Evolutionary conservation across 2,113 vertebrate genomes (phyloP).

Genomic region (Microcebus murinus): DNA sequence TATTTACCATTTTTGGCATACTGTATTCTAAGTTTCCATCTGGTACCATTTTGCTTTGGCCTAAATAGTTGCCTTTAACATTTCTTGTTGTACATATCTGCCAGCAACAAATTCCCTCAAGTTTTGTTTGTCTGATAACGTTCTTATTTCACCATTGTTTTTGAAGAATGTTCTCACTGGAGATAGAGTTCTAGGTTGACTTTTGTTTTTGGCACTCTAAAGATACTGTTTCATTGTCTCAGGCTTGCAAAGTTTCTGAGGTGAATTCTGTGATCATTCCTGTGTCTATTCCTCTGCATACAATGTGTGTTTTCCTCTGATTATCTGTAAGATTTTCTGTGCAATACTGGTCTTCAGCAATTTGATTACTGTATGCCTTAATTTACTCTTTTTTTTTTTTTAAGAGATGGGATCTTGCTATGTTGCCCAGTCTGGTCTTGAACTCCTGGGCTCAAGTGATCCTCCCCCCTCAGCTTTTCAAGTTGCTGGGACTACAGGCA

Average conservation of each 20-base stretch:
- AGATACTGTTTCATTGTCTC: not conserved
- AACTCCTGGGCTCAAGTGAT: not conserved
- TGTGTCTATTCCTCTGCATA: not conserved
- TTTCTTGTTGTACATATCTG: not conserved
- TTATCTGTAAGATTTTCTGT: not conserved
- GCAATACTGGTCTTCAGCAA: not conserved
- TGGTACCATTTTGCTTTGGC: conserved; percentile 27
- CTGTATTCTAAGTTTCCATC: not conserved
- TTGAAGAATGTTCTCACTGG: not conserved
- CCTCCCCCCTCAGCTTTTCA: not conserved
- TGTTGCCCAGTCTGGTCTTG: not conserved
- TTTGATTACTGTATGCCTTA: not conserved
- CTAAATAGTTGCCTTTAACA: conserved; percentile 26
- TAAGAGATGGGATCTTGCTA: not conserved
- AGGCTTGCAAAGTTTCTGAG: not conserved
- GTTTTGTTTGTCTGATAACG: conserved; percentile 29
- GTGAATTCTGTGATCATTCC: not conserved
- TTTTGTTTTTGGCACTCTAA: not conserved
- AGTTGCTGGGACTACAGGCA: not conserved
- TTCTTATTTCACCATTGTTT: conserved; percentile 13
- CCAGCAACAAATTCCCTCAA: not conserved
- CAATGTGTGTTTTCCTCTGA: not conserved
- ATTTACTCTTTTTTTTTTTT: not conserved
- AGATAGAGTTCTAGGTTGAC: not conserved
- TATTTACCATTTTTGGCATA: not conserved